A percentile compares a stretch with the other conserved stretches of the same genome.
Conservation (phyloP, 2,113 vertebrate genomes). For the Oceanodroma tethys region DNA sequence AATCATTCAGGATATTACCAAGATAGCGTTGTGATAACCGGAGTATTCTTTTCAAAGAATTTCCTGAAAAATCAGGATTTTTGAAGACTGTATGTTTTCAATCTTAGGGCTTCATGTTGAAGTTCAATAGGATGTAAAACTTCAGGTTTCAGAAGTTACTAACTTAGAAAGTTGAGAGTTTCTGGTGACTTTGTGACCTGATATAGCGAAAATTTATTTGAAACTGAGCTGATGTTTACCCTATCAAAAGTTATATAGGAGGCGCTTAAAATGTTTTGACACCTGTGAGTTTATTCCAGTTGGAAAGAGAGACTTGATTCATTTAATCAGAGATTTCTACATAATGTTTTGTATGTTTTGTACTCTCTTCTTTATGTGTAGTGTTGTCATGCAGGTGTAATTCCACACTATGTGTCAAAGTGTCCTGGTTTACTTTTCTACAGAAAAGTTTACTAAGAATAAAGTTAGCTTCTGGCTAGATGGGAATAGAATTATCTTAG, state of each 20-base stretch:
- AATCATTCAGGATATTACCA: background rate
- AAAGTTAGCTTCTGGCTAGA: background rate
- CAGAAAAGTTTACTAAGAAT: background rate
- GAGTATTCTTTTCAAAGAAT: background rate
- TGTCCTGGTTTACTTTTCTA: slow-evolving; percentile 13
- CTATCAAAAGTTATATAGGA: background rate
- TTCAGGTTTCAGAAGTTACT: background rate
- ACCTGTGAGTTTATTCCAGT: background rate
- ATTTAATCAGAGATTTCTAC: background rate
- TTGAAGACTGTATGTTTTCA: background rate
- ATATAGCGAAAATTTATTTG: background rate
- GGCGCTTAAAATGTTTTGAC: background rate
- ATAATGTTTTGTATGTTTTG: background rate
- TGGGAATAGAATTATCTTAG: background rate
- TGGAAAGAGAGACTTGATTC: background rate
- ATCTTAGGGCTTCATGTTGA: background rate
- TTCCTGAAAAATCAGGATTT: background rate
- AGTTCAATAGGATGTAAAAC: background rate
- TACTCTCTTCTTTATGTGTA: background rate
- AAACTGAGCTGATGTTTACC: background rate
- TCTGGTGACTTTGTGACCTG: background rate
- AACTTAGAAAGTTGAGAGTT: background rate
- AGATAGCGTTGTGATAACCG: background rate
- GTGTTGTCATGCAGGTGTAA: background rate
- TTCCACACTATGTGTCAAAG: background rate